Evolutionary conservation across 2,888 invertebrate genomes (phyloP), one percentile per base, ranked within the genome.

Genomic region (Diloba caeruleocephala): DNA sequence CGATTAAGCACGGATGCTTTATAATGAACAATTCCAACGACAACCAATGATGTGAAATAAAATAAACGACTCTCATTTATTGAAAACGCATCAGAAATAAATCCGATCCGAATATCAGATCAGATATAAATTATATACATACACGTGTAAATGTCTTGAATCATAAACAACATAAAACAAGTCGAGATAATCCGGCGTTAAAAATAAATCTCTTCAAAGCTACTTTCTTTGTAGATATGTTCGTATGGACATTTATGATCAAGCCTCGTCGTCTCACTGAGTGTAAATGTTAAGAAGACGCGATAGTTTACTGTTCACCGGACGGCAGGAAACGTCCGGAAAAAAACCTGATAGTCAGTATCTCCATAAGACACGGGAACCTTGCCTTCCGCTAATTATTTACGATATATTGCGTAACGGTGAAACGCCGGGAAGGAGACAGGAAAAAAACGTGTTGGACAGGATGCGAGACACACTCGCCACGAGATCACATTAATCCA

Each of bases 331-430:
- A 90, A 81, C 77, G 84, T 82, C 82, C 85, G 82, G 84, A 85
- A 89, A 89, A 63, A 90, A 92, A 90, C 90, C 84, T 85, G 88
- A 88, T 87, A 82, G 73, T 79, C 85, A 81, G 79, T 86, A 85
- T 86, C 90, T 83, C 92, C 93, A 93, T 93, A 93, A 91, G 90
- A 93, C 93, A 93, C 93, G 87, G 84, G 90, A 85, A 91, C 90
- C 92, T 91, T 81, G 89, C 87, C 92, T 92, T 93, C 93, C 93
- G 92, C 91, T 92, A 93, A 93, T 93, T 93, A 93, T 92, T 92
- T 90, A 92, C 92, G 89, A 93, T 92, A 90, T 89, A 92, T 93
- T 92, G 88, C 93, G 86, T 93, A 93, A 93, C 93, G 93, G 93
- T 92, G 92, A 92, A 92, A 91, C 90, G 85, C 89, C 92, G 90